Percentiles rank a stretch among this genome's conserved stretches.
Evolutionary conservation across 2,113 vertebrate genomes (phyloP).

Genomic region (Megaptera novaeangliae): DNA sequence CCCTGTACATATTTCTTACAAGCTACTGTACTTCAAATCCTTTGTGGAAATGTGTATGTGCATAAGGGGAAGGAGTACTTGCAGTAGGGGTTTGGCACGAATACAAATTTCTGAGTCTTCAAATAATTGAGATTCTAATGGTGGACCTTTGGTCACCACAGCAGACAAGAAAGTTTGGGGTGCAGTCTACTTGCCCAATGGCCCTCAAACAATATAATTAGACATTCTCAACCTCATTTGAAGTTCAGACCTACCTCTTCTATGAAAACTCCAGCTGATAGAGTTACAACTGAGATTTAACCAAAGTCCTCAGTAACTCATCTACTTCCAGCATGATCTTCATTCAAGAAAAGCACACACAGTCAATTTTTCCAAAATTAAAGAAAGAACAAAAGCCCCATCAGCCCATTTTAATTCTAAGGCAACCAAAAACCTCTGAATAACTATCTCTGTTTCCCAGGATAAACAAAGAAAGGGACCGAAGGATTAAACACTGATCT

Average conservation of each 20-base stretch:
- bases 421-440: slow-evolving; percentile 57
- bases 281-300: not conserved
- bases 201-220: not conserved
- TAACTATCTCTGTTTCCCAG: slow-evolving; percentile 55
- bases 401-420: slow-evolving; percentile 12
- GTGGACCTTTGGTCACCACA: not conserved
- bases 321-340: not conserved
- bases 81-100: no score
- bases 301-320: not conserved
- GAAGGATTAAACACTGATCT: slow-evolving; percentile 45
- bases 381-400: not conserved
- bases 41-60: not conserved
- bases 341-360: not conserved
- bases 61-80: not conserved
- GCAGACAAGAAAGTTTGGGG: not conserved
- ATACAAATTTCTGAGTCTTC: not conserved
- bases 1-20: not conserved
- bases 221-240: not conserved
- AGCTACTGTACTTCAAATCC: not conserved
- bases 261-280: not conserved
- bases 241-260: not conserved
- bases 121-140: not conserved
- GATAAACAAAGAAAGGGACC: slow-evolving; percentile 68
- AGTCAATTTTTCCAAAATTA: not conserved
- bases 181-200: not conserved